Percentiles rank a stretch among this genome's conserved stretches.
Evolutionary conservation across 2,797 vertebrate species (phyloP).

Genomic region (Myotis planiceps): DNA sequence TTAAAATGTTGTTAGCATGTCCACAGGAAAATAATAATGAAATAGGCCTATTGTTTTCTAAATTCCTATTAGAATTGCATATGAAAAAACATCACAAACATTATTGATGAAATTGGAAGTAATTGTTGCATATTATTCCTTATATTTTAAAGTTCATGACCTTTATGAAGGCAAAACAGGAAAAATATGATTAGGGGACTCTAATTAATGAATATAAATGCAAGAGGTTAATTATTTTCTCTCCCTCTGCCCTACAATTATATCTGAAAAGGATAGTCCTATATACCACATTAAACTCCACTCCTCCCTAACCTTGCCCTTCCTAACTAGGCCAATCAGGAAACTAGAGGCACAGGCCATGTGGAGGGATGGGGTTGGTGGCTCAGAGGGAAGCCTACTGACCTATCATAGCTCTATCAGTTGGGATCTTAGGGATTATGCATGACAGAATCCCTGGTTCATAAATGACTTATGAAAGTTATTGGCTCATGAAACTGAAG

Average conservation of each 20-base stretch:
- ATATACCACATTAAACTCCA: neutral
- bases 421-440: neutral
- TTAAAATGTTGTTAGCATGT: neutral
- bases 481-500: neutral
- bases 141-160: conserved; percentile 33
- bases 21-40: neutral
- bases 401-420: neutral
- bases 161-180: conserved; percentile 7
- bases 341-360: neutral
- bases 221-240: neutral
- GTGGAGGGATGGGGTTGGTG: neutral
- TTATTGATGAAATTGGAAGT: conserved; percentile 35
- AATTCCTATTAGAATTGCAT: conserved; percentile 1
- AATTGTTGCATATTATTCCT: neutral
- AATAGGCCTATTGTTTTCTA: neutral
- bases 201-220: neutral
- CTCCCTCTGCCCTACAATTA: neutral
- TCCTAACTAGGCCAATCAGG: neutral
- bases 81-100: neutral
- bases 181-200: conserved; percentile 6
- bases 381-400: neutral
- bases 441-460: neutral
- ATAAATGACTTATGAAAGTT: neutral
- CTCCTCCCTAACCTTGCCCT: neutral
- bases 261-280: neutral